phyloP scores from a whole-genome alignment of 2,113 vertebrate genomes.

The Atherinomorus stipes region DNA sequence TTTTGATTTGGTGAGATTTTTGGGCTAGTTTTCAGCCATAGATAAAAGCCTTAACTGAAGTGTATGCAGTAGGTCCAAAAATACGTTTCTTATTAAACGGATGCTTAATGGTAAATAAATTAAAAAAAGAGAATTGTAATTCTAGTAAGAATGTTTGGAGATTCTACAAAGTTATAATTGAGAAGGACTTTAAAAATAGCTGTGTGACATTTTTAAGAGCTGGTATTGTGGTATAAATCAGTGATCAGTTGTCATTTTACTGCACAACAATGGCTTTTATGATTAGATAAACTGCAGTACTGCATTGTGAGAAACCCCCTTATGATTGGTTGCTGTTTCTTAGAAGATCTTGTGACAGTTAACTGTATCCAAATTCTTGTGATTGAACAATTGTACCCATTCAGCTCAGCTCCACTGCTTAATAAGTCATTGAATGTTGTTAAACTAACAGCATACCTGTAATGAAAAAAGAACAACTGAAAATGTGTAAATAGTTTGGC shows the following conservation, averaged over 20 bases:
- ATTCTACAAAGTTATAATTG: not conserved
- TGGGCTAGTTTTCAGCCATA: slow-evolving; percentile 4
- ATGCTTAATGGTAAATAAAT: slow-evolving; percentile 14
- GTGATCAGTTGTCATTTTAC: slow-evolving; percentile 40
- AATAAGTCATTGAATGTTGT: slow-evolving; percentile 74
- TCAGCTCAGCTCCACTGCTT: slow-evolving; percentile 72
- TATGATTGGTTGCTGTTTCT: slow-evolving; percentile 10
- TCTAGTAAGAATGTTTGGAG: not conserved
- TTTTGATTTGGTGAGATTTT: slow-evolving; percentile 13
- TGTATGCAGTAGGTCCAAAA: not conserved
- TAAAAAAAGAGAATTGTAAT: not conserved
- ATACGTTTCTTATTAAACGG: slow-evolving; percentile 12
- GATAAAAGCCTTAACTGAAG: not conserved
- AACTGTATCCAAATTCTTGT: not conserved
- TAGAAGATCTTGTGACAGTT: not conserved
- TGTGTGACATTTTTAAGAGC: slow-evolving; percentile 46
- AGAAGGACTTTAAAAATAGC: slow-evolving; percentile 19
- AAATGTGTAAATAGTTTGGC: slow-evolving; percentile 85
- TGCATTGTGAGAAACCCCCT: slow-evolving; percentile 16
- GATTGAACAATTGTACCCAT: slow-evolving; percentile 1
- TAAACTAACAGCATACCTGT: slow-evolving; percentile 65
- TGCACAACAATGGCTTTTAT: slow-evolving; percentile 58
- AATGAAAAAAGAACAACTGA: slow-evolving; percentile 72
- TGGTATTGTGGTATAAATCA: slow-evolving; percentile 13
- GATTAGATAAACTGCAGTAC: slow-evolving; percentile 14